These are phyloP conservation scores for Nemurella pictetii DNA, from an alignment of 2,888 invertebrate genomes.

Conservation along the genomic window DNA sequence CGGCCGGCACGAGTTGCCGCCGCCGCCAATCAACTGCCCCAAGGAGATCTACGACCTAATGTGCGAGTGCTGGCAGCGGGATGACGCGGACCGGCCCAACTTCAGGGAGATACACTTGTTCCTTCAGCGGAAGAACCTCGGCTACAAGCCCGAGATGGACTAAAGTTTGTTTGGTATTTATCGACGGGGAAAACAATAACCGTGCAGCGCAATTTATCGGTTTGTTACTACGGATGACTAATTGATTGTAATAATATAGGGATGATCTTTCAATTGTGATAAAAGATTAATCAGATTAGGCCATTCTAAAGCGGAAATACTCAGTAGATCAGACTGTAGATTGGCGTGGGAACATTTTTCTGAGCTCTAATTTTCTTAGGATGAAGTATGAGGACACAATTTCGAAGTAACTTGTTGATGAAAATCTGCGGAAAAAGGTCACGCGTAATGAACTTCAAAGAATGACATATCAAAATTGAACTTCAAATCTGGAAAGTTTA, in stretches of 20 bases:
- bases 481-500: background rate
- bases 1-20: conserved; percentile 63
- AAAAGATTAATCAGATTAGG: background rate
- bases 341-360: background rate
- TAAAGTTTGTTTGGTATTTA: conserved; percentile 27
- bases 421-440: background rate
- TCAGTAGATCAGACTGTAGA: background rate
- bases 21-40: conserved; percentile 69
- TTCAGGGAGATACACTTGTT: conserved; percentile 83
- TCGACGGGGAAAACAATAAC: background rate
- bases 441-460: background rate
- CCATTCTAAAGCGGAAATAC: background rate
- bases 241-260: background rate
- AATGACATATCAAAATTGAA: background rate
- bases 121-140: conserved; percentile 75
- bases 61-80: conserved; percentile 82
- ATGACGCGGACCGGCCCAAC: conserved; percentile 72
- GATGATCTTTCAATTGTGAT: background rate
- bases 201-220: background rate
- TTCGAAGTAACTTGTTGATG: background rate
- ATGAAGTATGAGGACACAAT: background rate
- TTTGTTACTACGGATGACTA: background rate
- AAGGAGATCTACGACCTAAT: conserved; percentile 84
- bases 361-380: background rate
- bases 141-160: conserved; percentile 52